A percentile compares a stretch with the other conserved stretches of the same genome.
phyloP scores from a whole-genome alignment of 2,888 invertebrate genomes.

The Drosophila flavopinicola region DNA sequence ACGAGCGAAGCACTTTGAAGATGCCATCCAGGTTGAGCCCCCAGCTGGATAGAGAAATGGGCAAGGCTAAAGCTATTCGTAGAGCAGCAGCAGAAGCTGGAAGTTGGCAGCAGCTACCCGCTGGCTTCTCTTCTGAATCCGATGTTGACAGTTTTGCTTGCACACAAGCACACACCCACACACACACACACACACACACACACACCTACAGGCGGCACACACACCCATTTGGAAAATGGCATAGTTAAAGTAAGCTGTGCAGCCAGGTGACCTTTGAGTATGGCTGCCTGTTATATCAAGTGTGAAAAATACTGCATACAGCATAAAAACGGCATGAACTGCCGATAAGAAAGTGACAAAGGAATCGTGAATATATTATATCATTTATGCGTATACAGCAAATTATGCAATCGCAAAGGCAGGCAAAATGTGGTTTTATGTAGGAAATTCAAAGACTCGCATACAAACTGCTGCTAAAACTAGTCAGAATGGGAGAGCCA shows the following conservation, averaged over 20 bases:
- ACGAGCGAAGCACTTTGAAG: conserved; percentile 51
- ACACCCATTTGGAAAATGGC: conserved; percentile 29
- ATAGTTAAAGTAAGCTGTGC: conserved; percentile 53
- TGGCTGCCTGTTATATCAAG: conserved; percentile 63
- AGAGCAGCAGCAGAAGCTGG: conserved; percentile 15
- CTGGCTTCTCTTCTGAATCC: neutral
- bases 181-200: conserved; percentile 13
- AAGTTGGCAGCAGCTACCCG: conserved; percentile 15
- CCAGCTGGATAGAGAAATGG: conserved; percentile 1
- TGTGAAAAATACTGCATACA: conserved; percentile 63
- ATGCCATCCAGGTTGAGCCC: conserved; percentile 18
- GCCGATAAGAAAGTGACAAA: conserved; percentile 5
- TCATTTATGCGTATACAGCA: neutral
- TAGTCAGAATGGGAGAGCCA: neutral
- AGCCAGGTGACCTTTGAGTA: conserved; percentile 31
- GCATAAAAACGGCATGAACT: conserved; percentile 4
- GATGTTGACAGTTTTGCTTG: conserved; percentile 69
- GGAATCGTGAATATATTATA: conserved; percentile 2
- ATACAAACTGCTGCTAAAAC: neutral
- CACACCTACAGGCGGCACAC: conserved; percentile 13
- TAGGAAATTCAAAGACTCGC: neutral
- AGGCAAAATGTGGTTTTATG: neutral
- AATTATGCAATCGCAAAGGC: neutral
- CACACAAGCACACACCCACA: conserved; percentile 29
- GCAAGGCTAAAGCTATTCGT: neutral